These are phyloP conservation scores for Suricata suricatta DNA, from an alignment of 2,113 vertebrate species.

Conservation along the genomic window DNA sequence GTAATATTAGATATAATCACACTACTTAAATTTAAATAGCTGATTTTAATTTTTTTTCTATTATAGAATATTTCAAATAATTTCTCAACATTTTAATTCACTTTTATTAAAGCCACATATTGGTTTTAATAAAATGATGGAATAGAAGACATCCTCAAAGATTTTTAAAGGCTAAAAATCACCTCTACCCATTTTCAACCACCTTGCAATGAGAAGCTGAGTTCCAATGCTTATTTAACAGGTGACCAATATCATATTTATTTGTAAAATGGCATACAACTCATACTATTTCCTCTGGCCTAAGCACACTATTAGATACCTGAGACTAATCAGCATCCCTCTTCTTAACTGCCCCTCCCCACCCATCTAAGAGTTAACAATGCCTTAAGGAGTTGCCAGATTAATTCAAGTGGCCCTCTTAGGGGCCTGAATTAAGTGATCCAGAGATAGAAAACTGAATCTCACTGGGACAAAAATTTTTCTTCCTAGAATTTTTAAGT, in stretches of 20 bases:
- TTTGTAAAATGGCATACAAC: neutral
- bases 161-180: slow-evolving; percentile 3
- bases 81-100: slow-evolving; percentile 19
- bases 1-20: neutral
- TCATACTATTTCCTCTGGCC: neutral
- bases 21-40: neutral
- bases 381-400: slow-evolving; percentile 11
- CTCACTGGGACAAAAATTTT: neutral
- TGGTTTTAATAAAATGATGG: neutral
- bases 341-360: neutral
- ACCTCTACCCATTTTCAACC: neutral
- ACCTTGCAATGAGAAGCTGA: slow-evolving; percentile 5
- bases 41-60: neutral
- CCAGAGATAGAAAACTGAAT: neutral
- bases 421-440: neutral
- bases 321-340: neutral
- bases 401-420: neutral
- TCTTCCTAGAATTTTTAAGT: slow-evolving; percentile 8
- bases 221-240: slow-evolving; percentile 26
- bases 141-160: neutral
- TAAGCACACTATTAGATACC: neutral
- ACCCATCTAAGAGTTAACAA: neutral
- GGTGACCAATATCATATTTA: neutral
- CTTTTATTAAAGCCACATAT: slow-evolving; percentile 16
- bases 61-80: slow-evolving; percentile 16